Base-by-base conservation (phyloP, 2,113 vertebrate genomes). In the Eptesicus fuscus region DNA sequence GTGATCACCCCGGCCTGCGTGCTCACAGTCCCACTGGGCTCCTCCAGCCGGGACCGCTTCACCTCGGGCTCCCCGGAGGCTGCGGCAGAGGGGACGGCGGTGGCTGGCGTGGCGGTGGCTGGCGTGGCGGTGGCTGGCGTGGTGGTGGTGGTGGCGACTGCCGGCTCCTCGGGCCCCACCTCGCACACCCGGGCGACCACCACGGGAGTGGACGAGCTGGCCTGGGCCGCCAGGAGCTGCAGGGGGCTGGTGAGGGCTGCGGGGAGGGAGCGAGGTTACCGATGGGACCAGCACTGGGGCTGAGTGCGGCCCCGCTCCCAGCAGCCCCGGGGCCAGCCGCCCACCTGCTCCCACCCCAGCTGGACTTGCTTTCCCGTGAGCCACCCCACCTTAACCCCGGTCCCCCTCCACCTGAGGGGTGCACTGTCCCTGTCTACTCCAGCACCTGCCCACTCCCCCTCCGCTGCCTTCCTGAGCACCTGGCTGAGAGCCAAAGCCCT, bases 181-280 rank as follows among this genome's bases (percentile, higher is more conserved):
- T 98, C 98, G 8, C 98, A 97, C 13, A 98, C 98, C 61, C 98
- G 98, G 96, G 98, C 99, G 97, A 99, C 99, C 85, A 99, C 98
- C 80, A 99, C 99, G 0, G 99, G 99, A 6, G 99, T 98, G 65
- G 99, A 99, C 0, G 99, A 99, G 95, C 99, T 99, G 9, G 99
- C 99, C 98, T 99, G 99, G 71, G 99, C 99, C 7, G 99, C 99
- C 47, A 99, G 97, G 90, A 99, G 99, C 98, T 99, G 99, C 97
- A 99, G 98, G 74, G 99, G 99, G 78, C 99, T 99, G 92, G 98
- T 99, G 56, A 99, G 98, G 96, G 99, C 99, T 99, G 97, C n/a
- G 63, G 74, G 0, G 56, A 53, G 92, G 83, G 87, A 92, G 20
- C 9, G 22, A 79, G 56, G 93, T 25, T 86, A 73, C n/a, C 0